Percentiles rank a stretch among this genome's conserved stretches.
phyloP scores from a whole-genome alignment of 2,888 invertebrate species.

The Spisula solida region DNA sequence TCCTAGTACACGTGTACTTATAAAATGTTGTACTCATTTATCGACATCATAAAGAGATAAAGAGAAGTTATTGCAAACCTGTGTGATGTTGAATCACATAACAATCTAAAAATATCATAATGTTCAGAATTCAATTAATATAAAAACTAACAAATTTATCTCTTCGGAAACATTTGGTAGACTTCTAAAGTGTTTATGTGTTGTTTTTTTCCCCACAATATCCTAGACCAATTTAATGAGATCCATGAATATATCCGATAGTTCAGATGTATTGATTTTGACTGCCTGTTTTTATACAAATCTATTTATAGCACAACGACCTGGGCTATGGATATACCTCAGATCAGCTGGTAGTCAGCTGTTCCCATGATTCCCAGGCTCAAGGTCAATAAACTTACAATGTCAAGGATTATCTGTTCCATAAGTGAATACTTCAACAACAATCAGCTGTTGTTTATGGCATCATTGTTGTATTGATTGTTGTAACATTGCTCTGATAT shows the following conservation, averaged over 20 bases:
- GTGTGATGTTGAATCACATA: too few relatives aligned
- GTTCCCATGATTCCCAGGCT: slow-evolving; percentile 22
- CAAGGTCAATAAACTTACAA: not conserved
- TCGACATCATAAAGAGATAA: too few relatives aligned
- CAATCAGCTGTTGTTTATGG: too few relatives aligned
- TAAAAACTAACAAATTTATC: not conserved
- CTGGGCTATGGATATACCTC: not conserved
- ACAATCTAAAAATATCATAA: too few relatives aligned
- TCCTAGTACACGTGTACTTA: too few relatives aligned
- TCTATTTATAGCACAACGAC: slow-evolving; percentile 6
- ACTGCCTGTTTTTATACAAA: not conserved
- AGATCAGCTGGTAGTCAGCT: slow-evolving; percentile 16
- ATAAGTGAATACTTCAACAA: too few relatives aligned
- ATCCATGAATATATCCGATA: not conserved
- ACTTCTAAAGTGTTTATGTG: not conserved
- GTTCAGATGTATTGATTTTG: not conserved
- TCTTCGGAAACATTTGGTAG: not conserved
- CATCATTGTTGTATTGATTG: too few relatives aligned
- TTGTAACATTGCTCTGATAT: too few relatives aligned
- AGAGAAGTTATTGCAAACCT: too few relatives aligned
- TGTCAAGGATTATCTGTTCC: not conserved
- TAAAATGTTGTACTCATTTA: too few relatives aligned
- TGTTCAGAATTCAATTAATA: not conserved
- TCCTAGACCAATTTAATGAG: not conserved
- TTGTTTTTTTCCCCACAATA: not conserved